phyloP scores from a whole-genome alignment of 2,888 invertebrate genomes.

The Blastobasis adustella region DNA sequence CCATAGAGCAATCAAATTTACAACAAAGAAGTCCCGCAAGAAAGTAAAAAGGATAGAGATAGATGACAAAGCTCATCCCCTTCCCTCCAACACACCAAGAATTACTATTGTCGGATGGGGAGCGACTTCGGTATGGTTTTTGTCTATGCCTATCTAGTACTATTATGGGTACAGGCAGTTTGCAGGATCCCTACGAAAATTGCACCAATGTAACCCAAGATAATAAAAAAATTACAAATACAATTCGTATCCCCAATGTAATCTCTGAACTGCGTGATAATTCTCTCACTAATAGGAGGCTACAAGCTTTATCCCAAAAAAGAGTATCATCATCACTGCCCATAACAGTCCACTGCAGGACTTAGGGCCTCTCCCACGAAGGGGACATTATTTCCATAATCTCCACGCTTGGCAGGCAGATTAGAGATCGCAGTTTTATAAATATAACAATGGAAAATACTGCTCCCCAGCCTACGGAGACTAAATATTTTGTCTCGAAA shows the following conservation, averaged over 20 bases:
- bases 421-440: too few relatives aligned
- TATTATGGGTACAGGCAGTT: too few relatives aligned
- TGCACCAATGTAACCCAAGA: not conserved
- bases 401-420: too few relatives aligned
- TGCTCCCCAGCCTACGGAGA: too few relatives aligned
- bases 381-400: too few relatives aligned
- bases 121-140: slow-evolving; percentile 33
- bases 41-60: slow-evolving; percentile 42
- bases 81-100: slow-evolving; percentile 33
- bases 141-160: not conserved
- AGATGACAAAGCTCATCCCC: slow-evolving; percentile 24
- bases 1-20: slow-evolving; percentile 27
- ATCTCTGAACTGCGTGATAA: not conserved
- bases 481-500: too few relatives aligned
- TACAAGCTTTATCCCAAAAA: too few relatives aligned
- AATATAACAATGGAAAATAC: too few relatives aligned
- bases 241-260: not conserved
- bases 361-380: too few relatives aligned
- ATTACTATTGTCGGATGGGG: slow-evolving; percentile 57
- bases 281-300: not conserved
- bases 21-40: slow-evolving; percentile 4
- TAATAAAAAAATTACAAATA: not conserved
- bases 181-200: not conserved
- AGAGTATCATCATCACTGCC: too few relatives aligned
- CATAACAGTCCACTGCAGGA: too few relatives aligned